Conservation (phyloP, 2,888 invertebrate species). For the Leistus spinibarbis region DNA sequence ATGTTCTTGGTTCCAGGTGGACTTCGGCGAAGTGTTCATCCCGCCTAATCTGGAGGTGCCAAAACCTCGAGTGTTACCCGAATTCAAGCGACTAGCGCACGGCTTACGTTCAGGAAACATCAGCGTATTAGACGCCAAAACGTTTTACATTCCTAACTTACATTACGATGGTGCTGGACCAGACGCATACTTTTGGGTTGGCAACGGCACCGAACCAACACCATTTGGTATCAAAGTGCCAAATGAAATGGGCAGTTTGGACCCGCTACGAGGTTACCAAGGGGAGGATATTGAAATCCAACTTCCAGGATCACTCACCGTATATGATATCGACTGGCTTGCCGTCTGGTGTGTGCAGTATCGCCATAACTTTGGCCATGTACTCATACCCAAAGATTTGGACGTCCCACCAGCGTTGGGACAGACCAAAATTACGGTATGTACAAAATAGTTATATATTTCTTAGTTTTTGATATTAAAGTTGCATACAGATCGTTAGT, state of each 20-base stretch:
- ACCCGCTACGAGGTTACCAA: constrained; percentile 82
- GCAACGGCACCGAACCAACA: constrained; percentile 81
- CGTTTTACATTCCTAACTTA: constrained; percentile 89
- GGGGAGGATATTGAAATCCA: constrained; percentile 93
- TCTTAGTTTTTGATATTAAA: neutral
- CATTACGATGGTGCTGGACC: constrained; percentile 92
- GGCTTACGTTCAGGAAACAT: constrained; percentile 90
- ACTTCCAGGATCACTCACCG: constrained; percentile 81
- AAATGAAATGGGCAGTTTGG: constrained; percentile 84
- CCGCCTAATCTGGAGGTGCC: constrained; percentile 79
- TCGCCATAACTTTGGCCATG: constrained; percentile 89
- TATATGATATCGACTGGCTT: constrained; percentile 91
- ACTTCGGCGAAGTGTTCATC: constrained; percentile 86
- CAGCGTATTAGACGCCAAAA: constrained; percentile 88
- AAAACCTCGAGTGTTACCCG: constrained; percentile 78
- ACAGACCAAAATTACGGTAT: constrained; percentile 89
- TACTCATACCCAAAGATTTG: constrained; percentile 82
- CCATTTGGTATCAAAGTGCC: constrained; percentile 86
- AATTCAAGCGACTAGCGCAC: constrained; percentile 86
- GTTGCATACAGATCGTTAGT: neutral
- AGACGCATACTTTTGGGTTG: constrained; percentile 95
- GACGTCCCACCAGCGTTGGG: constrained; percentile 90
- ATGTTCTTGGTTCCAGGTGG: constrained; percentile 66
- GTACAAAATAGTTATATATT: constrained; percentile 47
- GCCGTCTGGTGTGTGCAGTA: constrained; percentile 92